Evolutionary conservation across 2,113 vertebrate genomes (phyloP).

Genomic region (Eolophus roseicapilla): DNA sequence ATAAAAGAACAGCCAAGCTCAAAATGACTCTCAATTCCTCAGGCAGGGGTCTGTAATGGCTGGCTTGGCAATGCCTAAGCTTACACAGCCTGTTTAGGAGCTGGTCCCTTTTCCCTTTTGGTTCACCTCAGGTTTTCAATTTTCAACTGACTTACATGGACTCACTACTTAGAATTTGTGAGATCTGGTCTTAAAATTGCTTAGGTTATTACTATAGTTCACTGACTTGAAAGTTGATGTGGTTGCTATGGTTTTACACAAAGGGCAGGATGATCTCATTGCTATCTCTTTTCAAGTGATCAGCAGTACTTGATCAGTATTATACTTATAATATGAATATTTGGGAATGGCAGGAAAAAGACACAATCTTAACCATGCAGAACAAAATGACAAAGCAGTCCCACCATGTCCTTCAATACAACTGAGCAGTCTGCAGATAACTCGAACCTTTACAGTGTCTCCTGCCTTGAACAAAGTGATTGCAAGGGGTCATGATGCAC

Average conservation of each 20-base stretch:
- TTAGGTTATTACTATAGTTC: neutral
- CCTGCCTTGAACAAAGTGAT: neutral
- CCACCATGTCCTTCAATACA: neutral
- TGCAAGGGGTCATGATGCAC: neutral
- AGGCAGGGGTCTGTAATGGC: neutral
- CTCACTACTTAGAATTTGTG: neutral
- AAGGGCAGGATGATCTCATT: neutral
- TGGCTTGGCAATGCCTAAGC: neutral
- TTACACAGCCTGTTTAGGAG: neutral
- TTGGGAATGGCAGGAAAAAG: neutral
- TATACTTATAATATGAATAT: neutral
- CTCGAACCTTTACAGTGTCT: neutral
- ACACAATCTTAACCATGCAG: neutral
- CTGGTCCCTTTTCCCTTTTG: neutral
- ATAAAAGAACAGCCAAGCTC: neutral
- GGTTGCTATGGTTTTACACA: neutral
- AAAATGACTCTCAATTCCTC: neutral
- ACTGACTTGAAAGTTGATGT: neutral
- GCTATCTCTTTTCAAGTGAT: neutral
- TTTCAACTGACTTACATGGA: neutral
- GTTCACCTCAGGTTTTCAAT: neutral
- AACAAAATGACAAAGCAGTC: neutral
- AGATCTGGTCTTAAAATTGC: neutral
- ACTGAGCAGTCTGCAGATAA: neutral
- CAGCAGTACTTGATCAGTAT: neutral